A percentile compares a stretch with the other conserved stretches of the same genome.
These are phyloP conservation scores for Drosophila colorata DNA, from an alignment of 2,888 invertebrate species.

Conservation along the genomic window DNA sequence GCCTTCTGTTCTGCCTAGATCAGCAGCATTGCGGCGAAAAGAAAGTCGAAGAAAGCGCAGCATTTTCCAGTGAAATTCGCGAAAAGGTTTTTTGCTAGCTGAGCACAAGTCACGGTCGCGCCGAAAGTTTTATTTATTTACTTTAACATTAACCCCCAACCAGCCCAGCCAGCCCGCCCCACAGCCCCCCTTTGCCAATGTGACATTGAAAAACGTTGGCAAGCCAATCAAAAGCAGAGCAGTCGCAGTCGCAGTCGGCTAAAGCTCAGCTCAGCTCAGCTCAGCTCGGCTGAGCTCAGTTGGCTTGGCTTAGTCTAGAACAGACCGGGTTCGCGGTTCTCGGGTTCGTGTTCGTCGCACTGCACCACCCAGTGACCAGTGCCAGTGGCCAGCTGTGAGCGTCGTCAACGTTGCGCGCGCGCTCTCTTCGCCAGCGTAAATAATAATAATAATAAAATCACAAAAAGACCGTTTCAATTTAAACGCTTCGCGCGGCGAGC, in stretches of 20 bases:
- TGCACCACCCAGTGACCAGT: constrained; percentile 71
- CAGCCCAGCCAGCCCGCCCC: background rate
- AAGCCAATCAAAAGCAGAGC: constrained; percentile 57
- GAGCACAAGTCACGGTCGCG: constrained; percentile 84
- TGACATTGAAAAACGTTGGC: constrained; percentile 80
- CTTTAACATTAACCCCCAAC: constrained; percentile 12
- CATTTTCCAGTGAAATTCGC: constrained; percentile 66
- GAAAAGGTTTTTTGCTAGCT: constrained; percentile 77
- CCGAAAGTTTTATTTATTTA: constrained; percentile 71
- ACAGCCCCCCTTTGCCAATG: constrained; percentile 19
- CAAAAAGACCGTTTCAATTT: constrained; percentile 13
- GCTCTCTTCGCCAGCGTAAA: constrained; percentile 22
- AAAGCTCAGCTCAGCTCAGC: constrained; percentile 20
- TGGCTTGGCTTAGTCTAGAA: constrained; percentile 55
- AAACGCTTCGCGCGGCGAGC: constrained; percentile 41
- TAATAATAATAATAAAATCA: background rate
- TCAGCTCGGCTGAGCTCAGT: constrained; percentile 14
- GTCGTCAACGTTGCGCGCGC: constrained; percentile 41
- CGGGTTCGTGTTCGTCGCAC: constrained; percentile 26
- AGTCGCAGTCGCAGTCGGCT: background rate
- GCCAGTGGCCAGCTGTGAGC: constrained; percentile 43
- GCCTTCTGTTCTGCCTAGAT: constrained; percentile 71
- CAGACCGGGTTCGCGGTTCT: constrained; percentile 31
- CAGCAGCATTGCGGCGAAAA: constrained; percentile 72
- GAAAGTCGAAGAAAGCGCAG: constrained; percentile 74